phyloP scores from a whole-genome alignment of 2,797 vertebrate genomes.

The Diceros bicornis region DNA sequence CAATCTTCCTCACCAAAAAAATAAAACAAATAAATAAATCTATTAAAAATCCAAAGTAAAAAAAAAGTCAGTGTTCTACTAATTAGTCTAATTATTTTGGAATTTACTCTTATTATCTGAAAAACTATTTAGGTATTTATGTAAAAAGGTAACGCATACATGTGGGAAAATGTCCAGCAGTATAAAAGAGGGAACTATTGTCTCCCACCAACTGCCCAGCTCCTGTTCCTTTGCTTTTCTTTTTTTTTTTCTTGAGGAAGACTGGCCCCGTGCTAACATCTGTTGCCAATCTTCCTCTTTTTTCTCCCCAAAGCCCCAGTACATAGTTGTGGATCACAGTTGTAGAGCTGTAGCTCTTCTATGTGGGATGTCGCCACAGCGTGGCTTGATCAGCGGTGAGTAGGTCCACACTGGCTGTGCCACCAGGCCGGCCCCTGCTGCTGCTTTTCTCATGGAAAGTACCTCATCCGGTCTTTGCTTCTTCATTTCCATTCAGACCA shows the following conservation, averaged over 20 bases:
- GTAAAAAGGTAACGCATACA: neutral
- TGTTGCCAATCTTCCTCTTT: too few relatives aligned
- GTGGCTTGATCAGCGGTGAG: too few relatives aligned
- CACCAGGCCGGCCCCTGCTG: too few relatives aligned
- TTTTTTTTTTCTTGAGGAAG: too few relatives aligned
- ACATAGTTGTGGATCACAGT: too few relatives aligned
- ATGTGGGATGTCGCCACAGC: too few relatives aligned
- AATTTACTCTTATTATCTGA: neutral
- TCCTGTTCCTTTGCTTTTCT: neutral
- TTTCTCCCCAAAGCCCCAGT: too few relatives aligned
- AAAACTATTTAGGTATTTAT: neutral
- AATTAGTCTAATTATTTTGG: neutral
- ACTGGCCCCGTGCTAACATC: too few relatives aligned
- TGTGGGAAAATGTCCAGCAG: neutral
- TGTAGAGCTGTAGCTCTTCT: too few relatives aligned
- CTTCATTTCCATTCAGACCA: neutral
- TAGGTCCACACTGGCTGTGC: too few relatives aligned
- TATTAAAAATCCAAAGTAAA: neutral
- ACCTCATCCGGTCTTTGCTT: neutral
- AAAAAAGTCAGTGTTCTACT: neutral
- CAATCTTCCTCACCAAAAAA: too few relatives aligned
- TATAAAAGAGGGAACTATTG: neutral
- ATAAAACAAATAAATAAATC: too few relatives aligned
- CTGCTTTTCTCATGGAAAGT: neutral
- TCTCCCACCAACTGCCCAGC: neutral